Conservation (phyloP, 2,888 invertebrate genomes). For the Polymixis flavicincta region DNA sequence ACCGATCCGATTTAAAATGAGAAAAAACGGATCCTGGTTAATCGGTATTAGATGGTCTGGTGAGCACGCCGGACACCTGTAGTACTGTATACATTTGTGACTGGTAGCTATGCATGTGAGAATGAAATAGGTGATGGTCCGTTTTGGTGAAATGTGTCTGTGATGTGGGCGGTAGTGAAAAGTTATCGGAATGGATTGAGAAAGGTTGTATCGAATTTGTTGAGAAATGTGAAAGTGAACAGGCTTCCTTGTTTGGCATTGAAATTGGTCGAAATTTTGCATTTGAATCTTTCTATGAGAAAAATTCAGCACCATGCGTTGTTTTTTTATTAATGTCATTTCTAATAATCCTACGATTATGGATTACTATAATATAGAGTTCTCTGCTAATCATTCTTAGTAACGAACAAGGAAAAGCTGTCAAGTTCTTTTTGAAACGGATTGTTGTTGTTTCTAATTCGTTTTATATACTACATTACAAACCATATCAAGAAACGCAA, state of each 20-base stretch:
- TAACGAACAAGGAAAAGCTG: not conserved
- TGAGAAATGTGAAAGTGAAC: no score
- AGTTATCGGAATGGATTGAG: not conserved
- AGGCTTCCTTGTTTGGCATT: not conserved
- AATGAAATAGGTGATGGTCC: conserved; percentile 4
- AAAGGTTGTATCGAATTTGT: not conserved
- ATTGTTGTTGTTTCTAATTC: not conserved
- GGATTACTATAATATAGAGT: no score
- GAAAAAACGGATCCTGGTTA: conserved; percentile 70
- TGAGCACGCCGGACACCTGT: conserved; percentile 71
- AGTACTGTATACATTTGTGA: conserved; percentile 54
- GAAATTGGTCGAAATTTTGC: not conserved
- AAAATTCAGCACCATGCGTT: not conserved
- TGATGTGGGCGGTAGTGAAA: not conserved
- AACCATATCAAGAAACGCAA: conserved; percentile 5
- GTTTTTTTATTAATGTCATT: not conserved
- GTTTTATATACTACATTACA: conserved; percentile 3
- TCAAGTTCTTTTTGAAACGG: not conserved
- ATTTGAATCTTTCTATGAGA: no score
- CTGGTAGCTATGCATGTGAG: not conserved
- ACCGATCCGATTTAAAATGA: conserved; percentile 72
- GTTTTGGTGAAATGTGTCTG: conserved; percentile 15
- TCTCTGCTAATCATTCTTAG: not conserved
- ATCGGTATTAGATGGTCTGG: conserved; percentile 84
- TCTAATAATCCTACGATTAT: not conserved